These are phyloP conservation scores for Athene cunicularia DNA, from an alignment of 2,113 vertebrate species.

Conservation along the genomic window DNA sequence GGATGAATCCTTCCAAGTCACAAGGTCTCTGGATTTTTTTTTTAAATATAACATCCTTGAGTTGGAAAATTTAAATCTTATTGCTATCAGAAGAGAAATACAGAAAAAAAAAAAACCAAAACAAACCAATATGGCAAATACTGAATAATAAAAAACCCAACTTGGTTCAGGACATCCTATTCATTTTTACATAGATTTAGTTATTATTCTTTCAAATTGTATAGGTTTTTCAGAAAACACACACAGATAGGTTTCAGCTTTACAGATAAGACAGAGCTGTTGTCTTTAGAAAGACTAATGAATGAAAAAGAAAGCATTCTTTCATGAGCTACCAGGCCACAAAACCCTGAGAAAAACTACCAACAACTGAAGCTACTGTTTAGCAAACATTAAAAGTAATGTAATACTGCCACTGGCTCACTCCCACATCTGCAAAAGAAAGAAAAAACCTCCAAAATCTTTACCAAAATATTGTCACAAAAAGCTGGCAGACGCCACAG, in stretches of 20 bases:
- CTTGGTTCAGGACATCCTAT: neutral
- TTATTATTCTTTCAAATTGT: neutral
- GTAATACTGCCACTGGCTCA: neutral
- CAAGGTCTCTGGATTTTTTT: neutral
- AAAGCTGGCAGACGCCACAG: neutral
- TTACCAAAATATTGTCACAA: neutral
- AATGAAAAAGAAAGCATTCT: slow-evolving; percentile 27
- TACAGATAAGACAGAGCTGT: neutral
- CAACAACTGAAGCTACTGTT: slow-evolving; percentile 19
- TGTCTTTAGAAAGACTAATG: neutral
- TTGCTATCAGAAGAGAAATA: neutral
- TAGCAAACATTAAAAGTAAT: slow-evolving; percentile 5
- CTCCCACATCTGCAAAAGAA: neutral
- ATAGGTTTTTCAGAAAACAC: neutral
- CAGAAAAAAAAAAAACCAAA: neutral
- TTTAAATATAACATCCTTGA: neutral
- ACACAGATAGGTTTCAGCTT: neutral
- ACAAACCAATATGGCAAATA: neutral
- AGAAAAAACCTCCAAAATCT: neutral
- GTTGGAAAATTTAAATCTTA: neutral
- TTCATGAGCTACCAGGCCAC: slow-evolving; percentile 7
- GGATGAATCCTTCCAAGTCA: neutral
- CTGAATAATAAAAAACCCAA: neutral
- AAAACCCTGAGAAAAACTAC: neutral
- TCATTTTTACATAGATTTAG: neutral